A percentile compares a stretch with the other conserved stretches of the same genome.
Evolutionary conservation across 2,888 invertebrate species (phyloP).

Genomic region (Ganaspis brasiliensis): DNA sequence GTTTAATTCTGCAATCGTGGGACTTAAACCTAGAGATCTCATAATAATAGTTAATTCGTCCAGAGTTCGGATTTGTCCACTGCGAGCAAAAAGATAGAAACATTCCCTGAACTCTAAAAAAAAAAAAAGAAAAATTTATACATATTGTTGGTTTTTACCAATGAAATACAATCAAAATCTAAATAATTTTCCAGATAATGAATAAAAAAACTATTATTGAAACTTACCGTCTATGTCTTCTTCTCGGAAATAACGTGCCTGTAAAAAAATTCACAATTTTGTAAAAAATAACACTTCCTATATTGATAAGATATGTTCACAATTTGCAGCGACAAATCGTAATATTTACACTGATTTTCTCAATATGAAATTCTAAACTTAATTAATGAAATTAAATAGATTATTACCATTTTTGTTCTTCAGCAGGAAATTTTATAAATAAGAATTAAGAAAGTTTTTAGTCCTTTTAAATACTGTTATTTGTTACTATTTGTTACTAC

Average conservation of each 20-base stretch:
- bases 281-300: not conserved
- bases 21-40: slow-evolving; percentile 96
- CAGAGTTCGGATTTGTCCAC: slow-evolving; percentile 92
- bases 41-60: slow-evolving; percentile 97
- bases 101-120: slow-evolving; percentile 96
- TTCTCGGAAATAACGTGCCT: slow-evolving; percentile 97
- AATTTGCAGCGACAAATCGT: too few relatives aligned
- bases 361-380: too few relatives aligned
- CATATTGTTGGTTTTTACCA: too few relatives aligned
- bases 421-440: too few relatives aligned
- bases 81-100: slow-evolving; percentile 95
- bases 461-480: too few relatives aligned
- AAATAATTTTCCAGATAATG: slow-evolving; percentile 45
- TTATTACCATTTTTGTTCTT: too few relatives aligned
- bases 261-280: slow-evolving; percentile 69
- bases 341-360: too few relatives aligned
- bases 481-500: too few relatives aligned
- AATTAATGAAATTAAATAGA: too few relatives aligned
- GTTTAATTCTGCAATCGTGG: slow-evolving; percentile 94
- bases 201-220: slow-evolving; percentile 36
- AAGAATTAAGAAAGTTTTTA: too few relatives aligned
- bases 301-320: too few relatives aligned
- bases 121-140: slow-evolving; percentile 47
- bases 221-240: slow-evolving; percentile 96
- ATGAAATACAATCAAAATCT: too few relatives aligned